Evolutionary conservation across 2,113 vertebrate genomes (phyloP).

Genomic region (Hydropotes inermis): DNA sequence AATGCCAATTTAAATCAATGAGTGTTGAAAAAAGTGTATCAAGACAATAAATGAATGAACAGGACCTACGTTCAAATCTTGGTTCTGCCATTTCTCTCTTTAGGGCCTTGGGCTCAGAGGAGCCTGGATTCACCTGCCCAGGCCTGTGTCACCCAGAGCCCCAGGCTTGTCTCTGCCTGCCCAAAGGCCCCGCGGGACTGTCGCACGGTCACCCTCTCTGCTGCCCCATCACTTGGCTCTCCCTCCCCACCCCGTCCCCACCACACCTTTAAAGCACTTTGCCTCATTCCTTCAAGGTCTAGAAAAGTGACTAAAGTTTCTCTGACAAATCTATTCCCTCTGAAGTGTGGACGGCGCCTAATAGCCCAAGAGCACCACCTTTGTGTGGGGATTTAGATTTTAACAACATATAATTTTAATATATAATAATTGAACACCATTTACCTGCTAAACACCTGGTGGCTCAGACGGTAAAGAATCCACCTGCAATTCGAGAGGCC

Average conservation of each 20-base stretch:
- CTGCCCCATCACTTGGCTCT: neutral
- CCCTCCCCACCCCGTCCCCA: accelerated
- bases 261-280: neutral
- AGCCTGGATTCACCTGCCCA: neutral
- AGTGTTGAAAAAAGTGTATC: neutral
- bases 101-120: neutral
- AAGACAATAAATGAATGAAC: neutral
- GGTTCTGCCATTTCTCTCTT: neutral
- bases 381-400: neutral
- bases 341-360: neutral
- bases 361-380: neutral
- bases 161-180: neutral
- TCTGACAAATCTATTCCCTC: neutral
- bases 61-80: neutral
- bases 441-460: neutral
- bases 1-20: neutral
- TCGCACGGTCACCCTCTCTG: neutral
- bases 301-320: neutral
- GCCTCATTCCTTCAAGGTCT: neutral
- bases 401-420: neutral
- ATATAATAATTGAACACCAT: neutral
- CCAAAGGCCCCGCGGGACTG: neutral
- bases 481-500: accelerated
- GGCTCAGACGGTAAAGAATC: neutral
- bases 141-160: neutral